Evolutionary conservation across 2,797 vertebrate species (phyloP).

Genomic region (Perodicticus potto): DNA sequence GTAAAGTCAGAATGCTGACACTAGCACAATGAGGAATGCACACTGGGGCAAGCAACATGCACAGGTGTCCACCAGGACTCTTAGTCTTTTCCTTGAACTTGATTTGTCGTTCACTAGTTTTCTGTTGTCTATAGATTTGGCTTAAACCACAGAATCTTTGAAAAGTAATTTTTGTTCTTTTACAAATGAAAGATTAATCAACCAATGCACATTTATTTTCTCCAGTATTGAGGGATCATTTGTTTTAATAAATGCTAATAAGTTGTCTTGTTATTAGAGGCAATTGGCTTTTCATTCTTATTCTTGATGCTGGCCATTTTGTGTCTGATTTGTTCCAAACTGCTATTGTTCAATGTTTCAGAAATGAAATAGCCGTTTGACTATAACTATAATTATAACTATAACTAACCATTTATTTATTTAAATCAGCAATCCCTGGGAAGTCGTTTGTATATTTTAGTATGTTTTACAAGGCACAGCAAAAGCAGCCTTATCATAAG

Average conservation of each 20-base stretch:
- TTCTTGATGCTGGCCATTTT: conserved; percentile 64
- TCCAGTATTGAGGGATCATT: conserved; percentile 44
- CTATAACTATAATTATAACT: conserved; percentile 2
- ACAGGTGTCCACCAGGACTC: no score
- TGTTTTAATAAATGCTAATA: conserved; percentile 67
- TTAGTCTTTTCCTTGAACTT: background rate
- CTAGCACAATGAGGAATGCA: fast-evolving
- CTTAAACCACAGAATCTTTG: conserved; percentile 26
- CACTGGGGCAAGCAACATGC: background rate
- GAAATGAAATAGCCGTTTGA: conserved; percentile 60
- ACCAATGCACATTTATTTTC: conserved; percentile 22
- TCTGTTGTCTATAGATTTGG: background rate
- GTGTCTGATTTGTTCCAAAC: conserved; percentile 64
- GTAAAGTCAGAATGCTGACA: background rate
- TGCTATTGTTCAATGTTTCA: conserved; percentile 21
- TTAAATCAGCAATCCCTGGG: conserved; percentile 31
- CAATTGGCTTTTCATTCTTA: conserved; percentile 63
- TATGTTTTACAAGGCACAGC: conserved; percentile 45
- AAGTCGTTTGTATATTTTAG: conserved; percentile 50
- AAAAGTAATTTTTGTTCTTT: conserved; percentile 44
- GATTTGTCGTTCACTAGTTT: background rate
- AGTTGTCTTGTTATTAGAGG: conserved; percentile 31
- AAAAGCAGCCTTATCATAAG: conserved; percentile 40
- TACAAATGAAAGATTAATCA: conserved; percentile 66
- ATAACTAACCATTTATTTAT: conserved; percentile 41